A percentile compares a stretch with the other conserved stretches of the same genome.
Conservation (phyloP, 2,888 invertebrate genomes). For the Folsomia manolachei region DNA sequence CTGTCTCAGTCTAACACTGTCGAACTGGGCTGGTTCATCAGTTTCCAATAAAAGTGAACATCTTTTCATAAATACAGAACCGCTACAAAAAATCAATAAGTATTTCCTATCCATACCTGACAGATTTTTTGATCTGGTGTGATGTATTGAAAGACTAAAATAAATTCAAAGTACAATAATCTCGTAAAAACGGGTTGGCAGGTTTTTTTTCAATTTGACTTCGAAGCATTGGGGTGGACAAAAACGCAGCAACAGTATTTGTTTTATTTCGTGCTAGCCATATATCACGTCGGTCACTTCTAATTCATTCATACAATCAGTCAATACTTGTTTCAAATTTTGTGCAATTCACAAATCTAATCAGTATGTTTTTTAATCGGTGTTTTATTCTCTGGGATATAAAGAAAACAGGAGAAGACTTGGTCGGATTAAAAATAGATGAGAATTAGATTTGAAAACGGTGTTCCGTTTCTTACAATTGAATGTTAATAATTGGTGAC, state of each 20-base stretch:
- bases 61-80: too few species aligned
- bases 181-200: too few species aligned
- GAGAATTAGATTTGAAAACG: slow-evolving; percentile 36
- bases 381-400: neutral
- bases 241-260: too few species aligned
- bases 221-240: too few species aligned
- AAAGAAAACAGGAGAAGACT: neutral
- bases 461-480: slow-evolving; percentile 29
- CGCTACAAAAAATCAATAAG: too few species aligned
- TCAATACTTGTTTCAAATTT: neutral
- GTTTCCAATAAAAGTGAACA: neutral
- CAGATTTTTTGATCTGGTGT: neutral
- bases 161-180: too few species aligned
- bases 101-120: neutral
- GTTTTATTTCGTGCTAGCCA: too few species aligned
- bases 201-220: too few species aligned
- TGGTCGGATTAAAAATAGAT: slow-evolving; percentile 40
- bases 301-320: neutral
- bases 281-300: too few species aligned
- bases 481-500: slow-evolving; percentile 23
- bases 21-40: neutral
- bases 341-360: neutral
- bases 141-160: too few species aligned
- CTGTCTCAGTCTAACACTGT: too few species aligned
- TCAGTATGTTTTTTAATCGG: neutral